Evolutionary conservation across 2,113 vertebrate species (phyloP).

Genomic region (Oxyruncus cristatus): DNA sequence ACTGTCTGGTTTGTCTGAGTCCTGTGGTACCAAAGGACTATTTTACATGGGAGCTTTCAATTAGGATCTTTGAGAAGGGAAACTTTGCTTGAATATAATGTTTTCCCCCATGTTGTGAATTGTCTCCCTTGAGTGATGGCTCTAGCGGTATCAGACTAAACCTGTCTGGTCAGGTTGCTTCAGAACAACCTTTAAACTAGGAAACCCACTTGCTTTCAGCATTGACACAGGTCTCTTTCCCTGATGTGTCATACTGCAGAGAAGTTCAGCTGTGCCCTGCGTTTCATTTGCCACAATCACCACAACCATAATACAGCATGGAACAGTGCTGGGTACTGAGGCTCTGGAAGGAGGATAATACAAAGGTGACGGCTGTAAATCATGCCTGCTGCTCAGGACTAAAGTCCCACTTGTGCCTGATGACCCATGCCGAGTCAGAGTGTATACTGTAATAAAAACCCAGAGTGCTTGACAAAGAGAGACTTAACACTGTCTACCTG

Average conservation of each 20-base stretch:
- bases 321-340: neutral
- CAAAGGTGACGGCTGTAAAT: conserved; percentile 26
- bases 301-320: accelerated
- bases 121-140: neutral
- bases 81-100: neutral
- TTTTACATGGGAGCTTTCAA: neutral
- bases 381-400: neutral
- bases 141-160: neutral
- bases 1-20: neutral
- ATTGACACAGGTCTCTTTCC: neutral
- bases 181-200: neutral
- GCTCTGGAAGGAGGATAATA: neutral
- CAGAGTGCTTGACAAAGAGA: neutral
- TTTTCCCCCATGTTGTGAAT: neutral
- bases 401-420: neutral
- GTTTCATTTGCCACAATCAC: neutral
- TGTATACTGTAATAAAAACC: neutral
- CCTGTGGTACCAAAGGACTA: neutral
- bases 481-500: neutral
- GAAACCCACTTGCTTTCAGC: neutral
- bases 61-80: neutral
- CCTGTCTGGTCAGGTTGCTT: neutral
- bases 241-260: neutral
- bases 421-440: neutral
- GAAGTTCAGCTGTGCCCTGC: neutral